Evolutionary conservation across 1,140 invertebrate genomes (phyloP).

Genomic region (Drosophila pallidifrons): DNA sequence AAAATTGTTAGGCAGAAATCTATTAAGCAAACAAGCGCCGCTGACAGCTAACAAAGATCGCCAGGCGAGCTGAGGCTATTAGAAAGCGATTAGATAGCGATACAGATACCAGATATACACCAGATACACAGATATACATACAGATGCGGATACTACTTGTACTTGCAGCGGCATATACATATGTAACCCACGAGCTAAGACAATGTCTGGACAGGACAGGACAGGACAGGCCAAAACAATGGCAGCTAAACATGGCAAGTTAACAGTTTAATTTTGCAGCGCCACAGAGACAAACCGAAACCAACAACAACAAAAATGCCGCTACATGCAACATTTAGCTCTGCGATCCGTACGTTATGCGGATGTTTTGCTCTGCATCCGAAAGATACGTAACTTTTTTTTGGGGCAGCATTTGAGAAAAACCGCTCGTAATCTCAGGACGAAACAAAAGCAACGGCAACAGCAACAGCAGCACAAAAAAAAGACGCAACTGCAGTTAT

Average conservation of each 20-base stretch:
- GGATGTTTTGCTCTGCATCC: slow-evolving; percentile 65
- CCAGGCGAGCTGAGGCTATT: slow-evolving; percentile 69
- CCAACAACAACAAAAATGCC: slow-evolving; percentile 53
- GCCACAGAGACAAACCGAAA: slow-evolving; percentile 49
- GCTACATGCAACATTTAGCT: slow-evolving; percentile 55
- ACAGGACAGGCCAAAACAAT: slow-evolving; percentile 67
- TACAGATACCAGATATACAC: slow-evolving; percentile 62
- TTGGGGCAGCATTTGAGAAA: slow-evolving; percentile 21
- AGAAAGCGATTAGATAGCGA: slow-evolving; percentile 84
- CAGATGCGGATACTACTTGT: slow-evolving; percentile 2
- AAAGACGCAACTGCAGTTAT: slow-evolving; percentile 65
- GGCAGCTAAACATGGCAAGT: slow-evolving; percentile 83
- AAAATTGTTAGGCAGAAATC: slow-evolving; percentile 54
- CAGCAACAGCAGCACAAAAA: slow-evolving; percentile 32
- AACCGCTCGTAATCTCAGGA: slow-evolving; percentile 76
- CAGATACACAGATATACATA: slow-evolving; percentile 36
- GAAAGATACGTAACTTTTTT: slow-evolving; percentile 63
- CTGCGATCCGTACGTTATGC: slow-evolving; percentile 46
- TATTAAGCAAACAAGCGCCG: slow-evolving; percentile 76
- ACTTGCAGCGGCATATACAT: slow-evolving; percentile 37
- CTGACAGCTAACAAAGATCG: slow-evolving; percentile 81
- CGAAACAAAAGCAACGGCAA: slow-evolving; percentile 69
- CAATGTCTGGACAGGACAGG: slow-evolving; percentile 62
- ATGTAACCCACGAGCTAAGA: slow-evolving; percentile 68
- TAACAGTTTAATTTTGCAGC: slow-evolving; percentile 81